Percentiles rank a stretch among this genome's conserved stretches.
Conservation (phyloP, 2,113 vertebrate species). For the Bothrops jararaca region DNA sequence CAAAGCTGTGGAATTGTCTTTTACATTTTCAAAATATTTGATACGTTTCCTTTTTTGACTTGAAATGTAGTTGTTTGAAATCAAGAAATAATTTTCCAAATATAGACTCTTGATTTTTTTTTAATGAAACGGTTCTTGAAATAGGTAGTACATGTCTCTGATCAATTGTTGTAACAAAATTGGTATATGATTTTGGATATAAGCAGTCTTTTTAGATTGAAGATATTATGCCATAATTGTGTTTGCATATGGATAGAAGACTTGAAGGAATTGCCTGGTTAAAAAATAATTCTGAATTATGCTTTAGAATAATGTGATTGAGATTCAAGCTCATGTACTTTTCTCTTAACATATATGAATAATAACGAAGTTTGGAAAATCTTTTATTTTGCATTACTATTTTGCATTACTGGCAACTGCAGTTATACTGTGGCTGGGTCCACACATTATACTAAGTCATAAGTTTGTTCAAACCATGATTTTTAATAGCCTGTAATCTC, state of each 20-base stretch:
- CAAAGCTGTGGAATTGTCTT: constrained; percentile 4
- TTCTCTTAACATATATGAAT: background rate
- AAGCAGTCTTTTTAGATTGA: background rate
- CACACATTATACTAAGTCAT: background rate
- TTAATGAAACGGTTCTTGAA: background rate
- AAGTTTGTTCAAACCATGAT: background rate
- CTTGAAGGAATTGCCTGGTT: background rate
- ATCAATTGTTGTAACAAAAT: background rate
- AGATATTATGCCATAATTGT: no score
- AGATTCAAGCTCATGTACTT: background rate
- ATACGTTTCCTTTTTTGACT: background rate
- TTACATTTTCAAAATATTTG: background rate
- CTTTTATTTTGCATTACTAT: background rate
- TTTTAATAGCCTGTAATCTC: background rate
- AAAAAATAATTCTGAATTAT: background rate
- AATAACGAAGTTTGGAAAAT: background rate
- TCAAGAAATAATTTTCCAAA: background rate
- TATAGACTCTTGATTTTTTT: background rate
- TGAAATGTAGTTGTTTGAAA: background rate
- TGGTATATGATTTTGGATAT: background rate
- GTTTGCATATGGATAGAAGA: background rate
- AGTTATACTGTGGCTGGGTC: background rate
- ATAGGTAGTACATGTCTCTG: background rate
- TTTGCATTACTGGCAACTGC: background rate
- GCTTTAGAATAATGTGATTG: background rate